Percentiles rank a stretch among this genome's conserved stretches.
Conservation (phyloP, 2,113 vertebrate species). For the Peucedramus taeniatus region DNA sequence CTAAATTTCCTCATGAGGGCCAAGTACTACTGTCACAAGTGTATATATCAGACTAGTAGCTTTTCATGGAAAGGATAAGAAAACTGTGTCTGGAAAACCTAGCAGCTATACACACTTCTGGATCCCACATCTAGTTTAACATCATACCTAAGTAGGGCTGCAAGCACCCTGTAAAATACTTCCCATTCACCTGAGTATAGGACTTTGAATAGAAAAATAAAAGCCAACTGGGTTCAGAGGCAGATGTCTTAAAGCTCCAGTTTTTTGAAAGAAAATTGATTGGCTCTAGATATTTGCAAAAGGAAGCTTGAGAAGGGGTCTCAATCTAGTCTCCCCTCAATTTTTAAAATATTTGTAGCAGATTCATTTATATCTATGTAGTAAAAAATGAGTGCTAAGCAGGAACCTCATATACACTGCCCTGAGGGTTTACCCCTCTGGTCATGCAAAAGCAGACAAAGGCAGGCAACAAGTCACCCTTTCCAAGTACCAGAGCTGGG, state of each 20-base stretch:
- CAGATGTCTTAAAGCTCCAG: neutral
- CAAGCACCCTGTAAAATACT: neutral
- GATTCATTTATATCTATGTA: neutral
- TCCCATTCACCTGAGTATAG: neutral
- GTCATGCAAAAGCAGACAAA: neutral
- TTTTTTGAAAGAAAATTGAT: neutral
- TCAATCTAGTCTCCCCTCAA: neutral
- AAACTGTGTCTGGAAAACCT: neutral
- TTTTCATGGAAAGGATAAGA: neutral
- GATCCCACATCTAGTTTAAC: neutral
- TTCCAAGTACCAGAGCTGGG: neutral
- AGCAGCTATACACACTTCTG: neutral
- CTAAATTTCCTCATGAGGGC: neutral
- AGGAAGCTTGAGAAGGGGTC: neutral
- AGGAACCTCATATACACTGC: neutral
- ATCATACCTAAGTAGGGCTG: neutral
- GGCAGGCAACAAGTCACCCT: neutral
- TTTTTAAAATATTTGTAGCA: neutral
- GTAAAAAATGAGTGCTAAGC: neutral
- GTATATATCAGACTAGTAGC: neutral
- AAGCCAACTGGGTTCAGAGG: neutral
- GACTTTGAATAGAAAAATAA: neutral
- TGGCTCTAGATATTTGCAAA: neutral
- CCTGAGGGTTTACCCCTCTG: neutral
- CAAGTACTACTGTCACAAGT: neutral